Evolutionary conservation across 2,888 invertebrate genomes (phyloP), one percentile per base, ranked within the genome.

Genomic region (Drosophila greeni): DNA sequence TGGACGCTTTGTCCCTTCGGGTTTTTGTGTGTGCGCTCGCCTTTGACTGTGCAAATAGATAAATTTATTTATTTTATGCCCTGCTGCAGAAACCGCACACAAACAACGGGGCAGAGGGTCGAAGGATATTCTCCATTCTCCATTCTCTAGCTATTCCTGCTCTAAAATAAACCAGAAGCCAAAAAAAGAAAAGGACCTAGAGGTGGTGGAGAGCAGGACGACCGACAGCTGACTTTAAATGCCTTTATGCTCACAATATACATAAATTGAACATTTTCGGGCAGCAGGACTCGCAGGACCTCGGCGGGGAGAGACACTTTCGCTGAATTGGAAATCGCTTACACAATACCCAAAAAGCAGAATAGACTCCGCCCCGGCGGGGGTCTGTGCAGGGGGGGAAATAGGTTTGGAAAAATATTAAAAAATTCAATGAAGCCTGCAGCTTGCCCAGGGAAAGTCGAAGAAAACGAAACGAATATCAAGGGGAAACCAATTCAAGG

Each of bases 41-140:
- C 82, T 78, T 81, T 81, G 79, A 79, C 82, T 78, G 82, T 72
- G 74, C 79, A 81, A 81, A 83, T 83, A 75, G 79, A 80, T 80
- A 83, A 83, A 80, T 80, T 83, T 83, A 81, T 83, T 78, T 82
- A 83, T 82, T 79, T 79, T 77, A 79, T 79, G 77, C 77, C 68
- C 78, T 31, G 62, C 61, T 59, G 39, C 47, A 37, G 45, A 70
- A 76, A 64, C 69, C 67, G 58, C 72, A 74, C 58, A 69, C 53
- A 62, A 64, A 61, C 57, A 65, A 54, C 42, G 42, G 42, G 16
- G 3, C 59, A 18, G 52, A 29, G 52, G 33, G 40, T 52, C 39
- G 39, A 20, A 20, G 40, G 14, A 34, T 20, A 37, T 36, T 36
- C 36, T 36, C 37, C 34, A 33, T 48, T 29, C 29, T 29, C 24